Evolutionary conservation across 2,113 vertebrate species (phyloP).

Genomic region (Sphaerodactylus townsendi): DNA sequence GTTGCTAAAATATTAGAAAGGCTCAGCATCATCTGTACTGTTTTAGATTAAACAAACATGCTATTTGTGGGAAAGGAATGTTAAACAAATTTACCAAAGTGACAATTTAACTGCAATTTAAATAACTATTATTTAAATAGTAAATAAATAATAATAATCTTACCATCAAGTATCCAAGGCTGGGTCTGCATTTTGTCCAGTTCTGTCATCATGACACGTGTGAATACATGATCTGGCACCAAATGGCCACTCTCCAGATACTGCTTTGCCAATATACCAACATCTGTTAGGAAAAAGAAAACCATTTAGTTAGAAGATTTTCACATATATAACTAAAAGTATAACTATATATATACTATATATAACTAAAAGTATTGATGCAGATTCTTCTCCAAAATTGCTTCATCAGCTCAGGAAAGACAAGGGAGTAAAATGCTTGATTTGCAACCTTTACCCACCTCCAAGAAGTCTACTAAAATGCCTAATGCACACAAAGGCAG

Average conservation of each 20-base stretch:
- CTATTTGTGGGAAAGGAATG: background rate
- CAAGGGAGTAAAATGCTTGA: background rate
- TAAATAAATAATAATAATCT: slow-evolving; percentile 26
- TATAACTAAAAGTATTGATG: too few relatives aligned
- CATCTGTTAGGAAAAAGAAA: slow-evolving; percentile 72
- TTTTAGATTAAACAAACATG: accelerated
- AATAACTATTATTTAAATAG: too few relatives aligned
- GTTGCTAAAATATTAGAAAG: background rate
- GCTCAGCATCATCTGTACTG: background rate
- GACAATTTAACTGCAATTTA: too few relatives aligned
- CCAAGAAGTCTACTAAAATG: background rate
- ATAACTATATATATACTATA: too few relatives aligned
- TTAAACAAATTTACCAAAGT: accelerated
- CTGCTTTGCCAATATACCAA: slow-evolving; percentile 82
- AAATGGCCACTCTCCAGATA: slow-evolving; percentile 85
- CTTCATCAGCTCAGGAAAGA: background rate
- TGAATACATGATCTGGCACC: slow-evolving; percentile 94
- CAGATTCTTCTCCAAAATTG: background rate
- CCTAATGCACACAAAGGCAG: background rate
- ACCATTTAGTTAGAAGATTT: too few relatives aligned
- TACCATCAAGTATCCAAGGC: slow-evolving; percentile 93
- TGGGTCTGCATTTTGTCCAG: slow-evolving; percentile 81
- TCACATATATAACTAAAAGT: too few relatives aligned
- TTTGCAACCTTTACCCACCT: background rate
- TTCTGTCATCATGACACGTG: slow-evolving; percentile 82